phyloP scores from a whole-genome alignment of 1,140 invertebrate species.

The Drosophila nigromelanica region DNA sequence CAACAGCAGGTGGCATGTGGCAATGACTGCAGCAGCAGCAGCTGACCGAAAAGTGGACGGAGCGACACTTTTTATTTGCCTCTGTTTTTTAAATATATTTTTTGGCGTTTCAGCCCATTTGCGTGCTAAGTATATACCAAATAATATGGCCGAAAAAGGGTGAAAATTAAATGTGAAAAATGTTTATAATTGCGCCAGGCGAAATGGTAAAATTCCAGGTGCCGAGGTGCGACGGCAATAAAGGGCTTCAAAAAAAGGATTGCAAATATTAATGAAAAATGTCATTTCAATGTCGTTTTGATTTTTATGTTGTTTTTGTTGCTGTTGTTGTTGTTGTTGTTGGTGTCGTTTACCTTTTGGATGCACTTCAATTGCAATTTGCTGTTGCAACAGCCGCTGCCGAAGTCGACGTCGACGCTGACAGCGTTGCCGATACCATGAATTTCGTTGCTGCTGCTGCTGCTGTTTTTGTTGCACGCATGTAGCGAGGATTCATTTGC shows the following conservation, averaged over 20 bases:
- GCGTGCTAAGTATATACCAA: conserved; percentile 36
- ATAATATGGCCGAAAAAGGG: conserved; percentile 53
- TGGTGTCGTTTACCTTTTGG: conserved; percentile 82
- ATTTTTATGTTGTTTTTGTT: conserved; percentile 37
- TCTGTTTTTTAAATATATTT: conserved; percentile 11
- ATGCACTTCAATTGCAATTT: conserved; percentile 81
- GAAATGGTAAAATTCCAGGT: conserved; percentile 7
- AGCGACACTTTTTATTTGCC: conserved; percentile 58
- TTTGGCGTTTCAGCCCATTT: background rate
- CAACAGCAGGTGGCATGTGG: conserved; percentile 31
- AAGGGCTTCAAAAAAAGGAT: conserved; percentile 15
- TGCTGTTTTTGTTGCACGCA: conserved; percentile 64
- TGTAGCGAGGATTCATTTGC: conserved; percentile 75
- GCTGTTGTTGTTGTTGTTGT: conserved; percentile 30
- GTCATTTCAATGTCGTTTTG: conserved; percentile 81
- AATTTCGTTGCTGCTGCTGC: conserved; percentile 46
- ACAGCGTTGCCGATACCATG: conserved; percentile 35
- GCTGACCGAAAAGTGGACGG: conserved; percentile 61
- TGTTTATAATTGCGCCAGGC: conserved; percentile 63
- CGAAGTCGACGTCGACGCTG: conserved; percentile 14
- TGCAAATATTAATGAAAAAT: conserved; percentile 76
- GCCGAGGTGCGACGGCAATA: conserved; percentile 12
- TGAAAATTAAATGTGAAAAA: conserved; percentile 37
- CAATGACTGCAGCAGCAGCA: conserved; percentile 34
- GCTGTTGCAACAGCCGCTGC: conserved; percentile 54